Evolutionary conservation across 1,140 invertebrate species (phyloP).

Genomic region (Drosophila cardini): DNA sequence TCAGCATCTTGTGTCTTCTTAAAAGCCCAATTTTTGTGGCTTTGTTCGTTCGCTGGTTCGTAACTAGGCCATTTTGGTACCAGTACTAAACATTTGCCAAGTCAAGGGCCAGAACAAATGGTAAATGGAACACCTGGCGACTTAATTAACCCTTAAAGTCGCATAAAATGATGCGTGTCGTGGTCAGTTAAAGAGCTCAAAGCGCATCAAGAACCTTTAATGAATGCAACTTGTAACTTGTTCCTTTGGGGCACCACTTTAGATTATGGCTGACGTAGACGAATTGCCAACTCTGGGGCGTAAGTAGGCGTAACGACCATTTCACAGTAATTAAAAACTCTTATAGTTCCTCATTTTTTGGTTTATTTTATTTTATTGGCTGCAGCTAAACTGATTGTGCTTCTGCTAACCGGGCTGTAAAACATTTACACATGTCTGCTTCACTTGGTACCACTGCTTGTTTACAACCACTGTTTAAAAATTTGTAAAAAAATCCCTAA

Average conservation of each 20-base stretch:
- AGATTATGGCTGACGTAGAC: conserved; percentile 66
- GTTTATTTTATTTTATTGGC: conserved; percentile 23
- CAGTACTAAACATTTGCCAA: neutral
- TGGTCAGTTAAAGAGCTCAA: conserved; percentile 52
- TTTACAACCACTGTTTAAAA: neutral
- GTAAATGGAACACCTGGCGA: conserved; percentile 56
- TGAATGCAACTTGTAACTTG: conserved; percentile 23
- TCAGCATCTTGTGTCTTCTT: conserved; percentile 47
- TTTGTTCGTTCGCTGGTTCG: conserved; percentile 47
- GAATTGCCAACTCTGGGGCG: conserved; percentile 55
- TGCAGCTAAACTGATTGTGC: neutral
- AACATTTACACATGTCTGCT: conserved; percentile 25
- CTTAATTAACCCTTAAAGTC: conserved; percentile 69
- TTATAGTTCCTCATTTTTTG: conserved; percentile 4
- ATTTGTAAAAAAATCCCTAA: neutral
- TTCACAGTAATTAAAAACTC: conserved; percentile 63
- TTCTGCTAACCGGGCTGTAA: conserved; percentile 3
- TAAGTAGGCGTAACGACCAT: conserved; percentile 55
- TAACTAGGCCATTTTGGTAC: conserved; percentile 36
- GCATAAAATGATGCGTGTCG: conserved; percentile 67
- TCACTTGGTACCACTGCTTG: conserved; percentile 13
- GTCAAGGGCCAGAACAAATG: neutral
- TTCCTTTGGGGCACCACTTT: conserved; percentile 28
- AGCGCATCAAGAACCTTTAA: conserved; percentile 54
- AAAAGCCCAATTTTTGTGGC: conserved; percentile 60